Conservation (phyloP, 2,113 vertebrate species). For the Chrysochloris asiatica region DNA sequence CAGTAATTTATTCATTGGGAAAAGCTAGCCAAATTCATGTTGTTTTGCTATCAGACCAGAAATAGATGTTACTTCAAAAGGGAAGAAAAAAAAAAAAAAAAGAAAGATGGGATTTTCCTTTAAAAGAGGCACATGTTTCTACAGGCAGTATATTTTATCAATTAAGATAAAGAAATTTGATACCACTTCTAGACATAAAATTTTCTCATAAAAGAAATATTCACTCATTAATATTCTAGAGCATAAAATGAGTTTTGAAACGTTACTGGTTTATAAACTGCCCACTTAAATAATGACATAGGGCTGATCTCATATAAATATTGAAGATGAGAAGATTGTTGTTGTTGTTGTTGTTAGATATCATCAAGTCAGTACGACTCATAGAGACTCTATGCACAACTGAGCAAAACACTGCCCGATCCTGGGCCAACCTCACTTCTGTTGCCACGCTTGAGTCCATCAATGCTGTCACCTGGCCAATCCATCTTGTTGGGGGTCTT, state of each 20-base stretch:
- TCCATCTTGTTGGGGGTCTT: no score
- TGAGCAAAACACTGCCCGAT: no score
- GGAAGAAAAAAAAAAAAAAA: background rate
- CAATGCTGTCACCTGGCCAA: no score
- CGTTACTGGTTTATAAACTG: background rate
- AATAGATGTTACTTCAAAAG: background rate
- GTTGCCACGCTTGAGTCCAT: no score
- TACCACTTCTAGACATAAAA: background rate
- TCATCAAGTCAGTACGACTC: no score
- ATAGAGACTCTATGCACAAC: no score
- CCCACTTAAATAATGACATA: background rate
- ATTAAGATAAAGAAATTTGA: slow-evolving; percentile 20
- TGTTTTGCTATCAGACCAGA: background rate
- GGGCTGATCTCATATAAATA: background rate
- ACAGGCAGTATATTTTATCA: background rate
- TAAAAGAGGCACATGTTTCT: background rate
- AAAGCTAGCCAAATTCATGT: slow-evolving; percentile 8
- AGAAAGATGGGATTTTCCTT: background rate
- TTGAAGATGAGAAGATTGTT: background rate
- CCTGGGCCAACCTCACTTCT: no score
- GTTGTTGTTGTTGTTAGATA: no score
- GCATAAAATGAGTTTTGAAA: background rate
- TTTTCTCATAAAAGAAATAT: slow-evolving; percentile 4
- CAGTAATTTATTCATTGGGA: slow-evolving; percentile 1
- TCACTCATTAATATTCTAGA: background rate